These are phyloP conservation scores for Resseliella maxima DNA, from an alignment of 2,888 invertebrate genomes.

Conservation along the genomic window DNA sequence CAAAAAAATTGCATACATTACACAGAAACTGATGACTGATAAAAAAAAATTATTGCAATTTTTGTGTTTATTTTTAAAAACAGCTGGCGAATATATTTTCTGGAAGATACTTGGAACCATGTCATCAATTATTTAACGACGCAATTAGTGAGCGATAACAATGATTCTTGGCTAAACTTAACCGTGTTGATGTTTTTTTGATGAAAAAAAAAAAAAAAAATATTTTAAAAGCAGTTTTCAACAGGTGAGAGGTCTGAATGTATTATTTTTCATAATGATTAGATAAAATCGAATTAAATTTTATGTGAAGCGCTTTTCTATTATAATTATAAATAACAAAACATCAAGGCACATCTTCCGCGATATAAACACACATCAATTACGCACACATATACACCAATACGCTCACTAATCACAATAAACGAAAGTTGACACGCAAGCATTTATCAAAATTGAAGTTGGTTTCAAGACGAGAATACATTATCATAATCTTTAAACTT, in stretches of 20 bases:
- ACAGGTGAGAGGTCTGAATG: background rate
- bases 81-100: background rate
- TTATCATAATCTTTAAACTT: background rate
- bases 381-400: background rate
- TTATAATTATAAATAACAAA: background rate
- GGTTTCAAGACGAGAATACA: background rate
- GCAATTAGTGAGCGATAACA: background rate
- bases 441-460: background rate
- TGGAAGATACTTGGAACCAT: background rate
- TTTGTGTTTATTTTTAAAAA: no score
- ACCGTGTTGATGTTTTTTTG: background rate
- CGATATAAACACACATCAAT: background rate
- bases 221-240: background rate
- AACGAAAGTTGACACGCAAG: conserved; percentile 46
- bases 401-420: background rate
- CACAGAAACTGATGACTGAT: background rate
- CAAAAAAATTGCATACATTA: no score
- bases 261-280: background rate
- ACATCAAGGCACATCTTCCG: background rate
- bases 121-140: background rate
- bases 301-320: background rate
- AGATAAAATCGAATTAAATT: background rate
- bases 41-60: no score
- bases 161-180: background rate
- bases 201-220: background rate